Conservation (phyloP, 2,797 vertebrate species). For the Enteromius mattozi region DNA sequence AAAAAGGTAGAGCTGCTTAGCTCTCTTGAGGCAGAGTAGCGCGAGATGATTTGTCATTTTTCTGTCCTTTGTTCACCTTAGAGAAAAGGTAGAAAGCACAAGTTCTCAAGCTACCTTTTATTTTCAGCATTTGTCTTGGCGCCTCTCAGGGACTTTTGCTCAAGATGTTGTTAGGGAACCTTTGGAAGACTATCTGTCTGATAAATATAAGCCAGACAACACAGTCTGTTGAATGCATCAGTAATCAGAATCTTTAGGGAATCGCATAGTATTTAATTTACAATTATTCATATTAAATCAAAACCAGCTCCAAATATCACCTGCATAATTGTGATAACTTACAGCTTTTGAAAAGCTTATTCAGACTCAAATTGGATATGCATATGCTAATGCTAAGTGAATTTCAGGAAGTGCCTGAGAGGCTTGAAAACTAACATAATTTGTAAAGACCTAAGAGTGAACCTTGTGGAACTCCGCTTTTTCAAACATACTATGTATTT, state of each 20-base stretch:
- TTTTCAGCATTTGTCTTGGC: conserved; percentile 8
- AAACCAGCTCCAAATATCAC: not conserved
- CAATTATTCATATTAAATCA: not conserved
- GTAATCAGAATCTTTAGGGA: not conserved
- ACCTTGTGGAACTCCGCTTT: not conserved
- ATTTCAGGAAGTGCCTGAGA: conserved; percentile 6
- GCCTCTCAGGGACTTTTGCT: not conserved
- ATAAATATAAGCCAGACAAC: conserved; percentile 22
- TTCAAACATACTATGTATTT: not conserved
- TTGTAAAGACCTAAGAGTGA: not conserved
- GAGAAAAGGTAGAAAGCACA: not conserved
- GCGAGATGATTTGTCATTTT: conserved; percentile 19
- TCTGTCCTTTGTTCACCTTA: conserved; percentile 20
- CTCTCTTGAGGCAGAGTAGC: conserved; percentile 22
- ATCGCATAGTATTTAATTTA: not conserved
- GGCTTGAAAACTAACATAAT: not conserved
- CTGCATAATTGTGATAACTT: not conserved
- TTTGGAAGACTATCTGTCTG: conserved; percentile 9
- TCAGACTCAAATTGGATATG: not conserved
- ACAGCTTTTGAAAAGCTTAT: not conserved
- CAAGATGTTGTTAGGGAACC: not conserved
- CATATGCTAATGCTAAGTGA: not conserved
- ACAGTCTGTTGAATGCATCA: not conserved
- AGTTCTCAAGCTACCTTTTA: not conserved
- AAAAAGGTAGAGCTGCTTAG: conserved; percentile 6